phyloP scores from a whole-genome alignment of 1,140 invertebrate species.

The Drosophila grimshawi region DNA sequence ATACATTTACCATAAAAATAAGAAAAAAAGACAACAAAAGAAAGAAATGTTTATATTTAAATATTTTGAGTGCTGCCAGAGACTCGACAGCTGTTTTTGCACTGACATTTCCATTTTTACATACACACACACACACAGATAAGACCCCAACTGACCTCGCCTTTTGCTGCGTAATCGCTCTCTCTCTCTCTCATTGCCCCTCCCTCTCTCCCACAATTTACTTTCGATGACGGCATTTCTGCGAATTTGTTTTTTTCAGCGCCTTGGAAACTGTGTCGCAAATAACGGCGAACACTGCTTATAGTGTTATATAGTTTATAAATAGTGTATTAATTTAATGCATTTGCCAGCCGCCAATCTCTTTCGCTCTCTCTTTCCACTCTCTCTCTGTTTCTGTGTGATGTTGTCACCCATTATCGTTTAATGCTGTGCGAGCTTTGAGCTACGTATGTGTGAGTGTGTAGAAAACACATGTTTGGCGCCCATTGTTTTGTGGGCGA shows the following conservation, averaged over 20 bases:
- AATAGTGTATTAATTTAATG: constrained; percentile 37
- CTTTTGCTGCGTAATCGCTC: constrained; percentile 43
- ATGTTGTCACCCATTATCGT: constrained; percentile 48
- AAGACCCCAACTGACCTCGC: constrained; percentile 55
- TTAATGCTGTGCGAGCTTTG: constrained; percentile 7
- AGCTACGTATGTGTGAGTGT: constrained; percentile 33
- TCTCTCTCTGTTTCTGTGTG: background rate
- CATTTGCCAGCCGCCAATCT: constrained; percentile 11
- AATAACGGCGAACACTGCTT: background rate
- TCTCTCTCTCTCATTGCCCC: background rate
- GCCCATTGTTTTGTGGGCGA: constrained; percentile 54
- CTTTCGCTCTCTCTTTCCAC: background rate
- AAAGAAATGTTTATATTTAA: constrained; percentile 39
- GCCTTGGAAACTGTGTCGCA: constrained; percentile 1
- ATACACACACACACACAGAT: background rate
- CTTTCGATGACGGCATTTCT: constrained; percentile 71
- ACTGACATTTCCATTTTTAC: background rate
- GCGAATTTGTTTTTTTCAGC: constrained; percentile 6
- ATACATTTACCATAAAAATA: constrained; percentile 36
- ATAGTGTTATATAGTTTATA: constrained; percentile 12
- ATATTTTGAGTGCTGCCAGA: constrained; percentile 35
- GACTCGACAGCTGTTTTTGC: constrained; percentile 59
- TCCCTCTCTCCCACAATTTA: constrained; percentile 3
- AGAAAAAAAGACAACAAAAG: background rate
- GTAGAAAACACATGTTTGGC: constrained; percentile 76